phyloP scores from a whole-genome alignment of 2,113 vertebrate genomes.

The Indicator indicator region DNA sequence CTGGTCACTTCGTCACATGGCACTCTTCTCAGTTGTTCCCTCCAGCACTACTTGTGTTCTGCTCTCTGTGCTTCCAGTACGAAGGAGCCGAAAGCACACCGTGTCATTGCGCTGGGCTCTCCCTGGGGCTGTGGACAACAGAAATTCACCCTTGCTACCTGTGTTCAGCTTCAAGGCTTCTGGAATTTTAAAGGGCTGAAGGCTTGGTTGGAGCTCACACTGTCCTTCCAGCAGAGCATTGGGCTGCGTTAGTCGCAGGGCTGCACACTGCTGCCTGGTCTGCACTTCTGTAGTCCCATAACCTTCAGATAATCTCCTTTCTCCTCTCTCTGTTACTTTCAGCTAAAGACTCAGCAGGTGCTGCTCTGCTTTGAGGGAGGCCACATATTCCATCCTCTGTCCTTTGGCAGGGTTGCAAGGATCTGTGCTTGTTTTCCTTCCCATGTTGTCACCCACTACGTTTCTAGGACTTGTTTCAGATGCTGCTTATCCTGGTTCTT shows the following conservation, averaged over 20 bases:
- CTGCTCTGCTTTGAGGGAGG: neutral
- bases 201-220: fast-evolving
- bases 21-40: neutral
- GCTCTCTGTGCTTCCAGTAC: neutral
- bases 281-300: neutral
- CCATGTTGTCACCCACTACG: fast-evolving
- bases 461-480: neutral
- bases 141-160: neutral
- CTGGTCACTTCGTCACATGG: neutral
- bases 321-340: neutral
- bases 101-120: neutral
- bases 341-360: neutral
- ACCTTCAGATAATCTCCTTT: constrained; percentile 36
- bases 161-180: neutral
- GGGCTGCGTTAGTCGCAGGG: fast-evolving
- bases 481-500: neutral
- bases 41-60: neutral
- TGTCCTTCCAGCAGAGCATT: neutral
- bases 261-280: neutral
- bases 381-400: neutral
- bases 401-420: neutral
- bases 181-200: neutral
- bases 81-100: fast-evolving
- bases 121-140: neutral
- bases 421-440: neutral